A percentile compares a stretch with the other conserved stretches of the same genome.
phyloP scores from a whole-genome alignment of 2,888 invertebrate genomes.

The Monopis laevigella region DNA sequence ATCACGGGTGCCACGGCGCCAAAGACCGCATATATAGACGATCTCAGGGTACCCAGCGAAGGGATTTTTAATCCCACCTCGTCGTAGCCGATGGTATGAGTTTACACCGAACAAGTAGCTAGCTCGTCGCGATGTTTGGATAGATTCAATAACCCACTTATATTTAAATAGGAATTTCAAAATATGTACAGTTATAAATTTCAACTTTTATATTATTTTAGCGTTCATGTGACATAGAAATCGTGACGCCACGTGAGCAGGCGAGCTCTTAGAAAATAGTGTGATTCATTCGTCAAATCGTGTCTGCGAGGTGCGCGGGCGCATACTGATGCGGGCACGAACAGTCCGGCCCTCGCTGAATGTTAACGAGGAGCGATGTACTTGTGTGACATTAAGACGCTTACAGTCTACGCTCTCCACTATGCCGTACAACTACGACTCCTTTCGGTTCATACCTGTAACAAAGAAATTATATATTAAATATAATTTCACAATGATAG shows the following conservation, averaged over 20 bases:
- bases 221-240: conserved; percentile 48
- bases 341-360: conserved; percentile 35
- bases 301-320: conserved; percentile 52
- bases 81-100: too few relatives aligned
- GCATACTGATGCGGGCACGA: conserved; percentile 51
- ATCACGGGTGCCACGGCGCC: too few relatives aligned
- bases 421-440: background rate
- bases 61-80: too few relatives aligned
- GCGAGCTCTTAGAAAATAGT: conserved; percentile 35
- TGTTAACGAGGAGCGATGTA: conserved; percentile 34
- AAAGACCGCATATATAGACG: too few relatives aligned
- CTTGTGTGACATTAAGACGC: conserved; percentile 6
- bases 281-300: conserved; percentile 58
- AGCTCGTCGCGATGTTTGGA: too few relatives aligned
- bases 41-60: too few relatives aligned
- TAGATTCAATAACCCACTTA: too few relatives aligned
- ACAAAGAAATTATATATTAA: background rate
- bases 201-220: conserved; percentile 39
- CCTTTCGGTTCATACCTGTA: conserved; percentile 2
- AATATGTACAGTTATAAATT: too few relatives aligned
- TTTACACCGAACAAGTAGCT: too few relatives aligned
- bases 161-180: too few relatives aligned
- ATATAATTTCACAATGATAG: too few relatives aligned
- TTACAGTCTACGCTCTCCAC: background rate
- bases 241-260: conserved; percentile 59